Conservation (phyloP, 2,888 invertebrate species). For the Cancer borealis region DNA sequence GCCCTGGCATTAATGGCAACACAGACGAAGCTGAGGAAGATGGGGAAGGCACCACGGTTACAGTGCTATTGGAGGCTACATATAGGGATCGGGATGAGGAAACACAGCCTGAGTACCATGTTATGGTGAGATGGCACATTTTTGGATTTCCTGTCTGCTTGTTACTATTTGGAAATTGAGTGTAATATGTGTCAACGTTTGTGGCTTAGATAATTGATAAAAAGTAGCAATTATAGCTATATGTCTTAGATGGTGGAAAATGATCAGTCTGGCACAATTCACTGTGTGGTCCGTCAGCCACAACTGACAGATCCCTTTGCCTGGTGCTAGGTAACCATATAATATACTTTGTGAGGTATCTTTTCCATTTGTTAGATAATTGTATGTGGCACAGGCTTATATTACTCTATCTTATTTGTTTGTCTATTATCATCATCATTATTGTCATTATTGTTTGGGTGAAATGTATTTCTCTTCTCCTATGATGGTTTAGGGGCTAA, state of each 20-base stretch:
- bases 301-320: no score
- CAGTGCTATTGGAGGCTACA: slow-evolving; percentile 73
- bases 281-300: no score
- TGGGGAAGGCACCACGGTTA: slow-evolving; percentile 50
- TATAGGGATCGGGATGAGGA: slow-evolving; percentile 66
- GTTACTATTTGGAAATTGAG: background rate
- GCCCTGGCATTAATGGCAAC: background rate
- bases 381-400: no score
- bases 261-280: no score
- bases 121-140: slow-evolving; percentile 62
- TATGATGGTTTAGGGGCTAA: no score
- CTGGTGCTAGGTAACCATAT: no score
- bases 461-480: no score
- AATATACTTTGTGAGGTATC: no score
- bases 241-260: background rate
- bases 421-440: no score
- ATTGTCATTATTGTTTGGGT: no score
- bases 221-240: background rate
- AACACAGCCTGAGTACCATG: slow-evolving; percentile 56
- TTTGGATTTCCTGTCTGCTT: background rate
- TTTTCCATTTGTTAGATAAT: no score
- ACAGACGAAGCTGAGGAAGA: background rate
- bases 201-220: background rate
- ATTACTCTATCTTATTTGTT: no score
- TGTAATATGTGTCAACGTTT: background rate